Base-by-base conservation (phyloP, 2,113 vertebrate species). In the Ochotona curzoniae region DNA sequence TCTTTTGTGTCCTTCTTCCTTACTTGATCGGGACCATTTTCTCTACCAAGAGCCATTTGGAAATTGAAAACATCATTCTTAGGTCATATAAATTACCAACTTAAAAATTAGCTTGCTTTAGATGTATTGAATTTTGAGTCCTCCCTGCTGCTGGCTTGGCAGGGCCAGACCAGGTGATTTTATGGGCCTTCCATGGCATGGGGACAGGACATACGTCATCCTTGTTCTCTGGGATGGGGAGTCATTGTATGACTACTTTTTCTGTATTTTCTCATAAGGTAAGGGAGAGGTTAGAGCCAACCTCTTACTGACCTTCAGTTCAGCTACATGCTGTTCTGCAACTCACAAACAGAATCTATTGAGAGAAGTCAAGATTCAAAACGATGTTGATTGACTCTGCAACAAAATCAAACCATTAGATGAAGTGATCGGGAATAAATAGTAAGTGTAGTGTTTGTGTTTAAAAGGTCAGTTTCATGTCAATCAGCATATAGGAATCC, bases 381-480 rank as follows among this genome's bases (percentile, higher is more conserved):
- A 96, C 32, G 54, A 76, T 60, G 3, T 28, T 86, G 66, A 32
- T 88, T 80, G 49, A 84, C 71, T 86, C 28, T 93, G 32, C 44
- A 82, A 74, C 78, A 51, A 86, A 85, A 78, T 76, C 82, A 94
- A 90, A 79, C 7, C 8, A 44, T 64, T 44, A 74, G 54, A 49
- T 54, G 47, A 71, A 93, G 44, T 88, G 3, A 91, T 74, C 21
- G 60, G 57, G 30, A 83, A 63, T 79, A 91, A 90, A 54, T 11
- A 90, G 66, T 47, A 64, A 85, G 61, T 74, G 5, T 5, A 79
- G 70, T 57, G 57, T 88, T 95, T 86, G 75, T 35, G 18, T 81
- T 83, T 82, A 88, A 86, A 84, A 95, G 30, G 79, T 69, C 21
- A 86, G 1, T 95, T 76, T 92, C 28, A 80, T 83, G 83, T 54